Evolutionary conservation across 1,140 invertebrate species (phyloP), one percentile per base, ranked within the genome.

Genomic region (Euwallacea fornicatus): DNA sequence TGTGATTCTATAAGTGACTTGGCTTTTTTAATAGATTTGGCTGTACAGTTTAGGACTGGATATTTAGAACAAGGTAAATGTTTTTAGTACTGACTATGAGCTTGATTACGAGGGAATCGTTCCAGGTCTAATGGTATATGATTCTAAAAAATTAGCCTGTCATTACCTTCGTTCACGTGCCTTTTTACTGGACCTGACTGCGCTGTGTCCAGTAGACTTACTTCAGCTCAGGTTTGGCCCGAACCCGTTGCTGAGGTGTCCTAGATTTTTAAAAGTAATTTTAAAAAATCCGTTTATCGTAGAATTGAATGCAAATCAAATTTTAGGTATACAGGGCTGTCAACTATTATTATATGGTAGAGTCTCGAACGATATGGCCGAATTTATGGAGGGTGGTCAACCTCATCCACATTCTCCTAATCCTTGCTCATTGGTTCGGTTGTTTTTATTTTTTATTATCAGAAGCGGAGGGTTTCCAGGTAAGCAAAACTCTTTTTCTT

Each of bases 311-410:
- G 13, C 33, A 43, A 56, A 33, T 11, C 0, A 33, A 33, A 41
- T 67, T 61, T 21, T 15, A 95, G 88, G 88, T 95, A 55, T 97
- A 98, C 82, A 87, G 96, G 71, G 91, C 94, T 62, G 92, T 96
- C 77, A 89, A 92, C 82, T 97, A 96, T 82, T 95, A 97, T 82
- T 97, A 98, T 83, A 96, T 98, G 86, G 93, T 97, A 69, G 96
- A 98, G 82, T 97, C 94, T 15, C 84, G 95, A 71, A 97, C 95
- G 0, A 91, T 97, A 44, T 98, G 95, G 83, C 96, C 96, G 6
- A 98, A 98, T 83, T 87, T 98, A 77, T 96, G 95, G 92, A 86
- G 96, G n/a, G 96, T 98, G 21, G 87, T 96, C 71, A 98, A 97
- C 83, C 85, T 98, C 33, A 94, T 97, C 71, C 96, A 98, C 81